phyloP scores from a whole-genome alignment of 2,113 vertebrate species.

The Notiomystis cincta region DNA sequence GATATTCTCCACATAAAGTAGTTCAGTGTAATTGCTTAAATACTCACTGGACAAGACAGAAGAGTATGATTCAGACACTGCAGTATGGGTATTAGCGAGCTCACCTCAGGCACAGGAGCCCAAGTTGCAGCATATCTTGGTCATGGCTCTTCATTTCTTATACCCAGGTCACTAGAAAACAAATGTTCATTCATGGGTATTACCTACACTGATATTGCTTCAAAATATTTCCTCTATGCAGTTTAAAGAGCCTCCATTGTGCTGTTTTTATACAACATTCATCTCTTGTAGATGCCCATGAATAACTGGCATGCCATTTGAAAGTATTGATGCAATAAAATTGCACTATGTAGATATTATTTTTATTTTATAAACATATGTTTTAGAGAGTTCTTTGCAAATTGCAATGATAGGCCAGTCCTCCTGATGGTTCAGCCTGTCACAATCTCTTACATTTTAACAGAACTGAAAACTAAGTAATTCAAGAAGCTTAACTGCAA shows the following conservation, averaged over 20 bases:
- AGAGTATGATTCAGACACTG: not conserved
- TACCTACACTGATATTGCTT: not conserved
- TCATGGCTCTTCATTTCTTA: not conserved
- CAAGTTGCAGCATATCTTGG: not conserved
- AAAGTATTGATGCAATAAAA: not conserved
- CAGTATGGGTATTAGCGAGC: not conserved
- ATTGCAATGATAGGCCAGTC: not conserved
- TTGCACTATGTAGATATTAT: not conserved
- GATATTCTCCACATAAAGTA: not conserved
- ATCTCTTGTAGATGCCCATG: not conserved
- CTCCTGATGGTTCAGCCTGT: not conserved
- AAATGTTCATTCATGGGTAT: not conserved
- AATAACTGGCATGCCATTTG: not conserved
- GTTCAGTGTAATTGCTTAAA: not conserved
- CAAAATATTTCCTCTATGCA: not conserved
- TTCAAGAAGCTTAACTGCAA: not conserved
- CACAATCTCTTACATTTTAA: slow-evolving; percentile 9
- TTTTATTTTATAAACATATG: slow-evolving; percentile 1
- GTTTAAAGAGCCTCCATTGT: not conserved
- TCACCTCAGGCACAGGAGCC: not conserved
- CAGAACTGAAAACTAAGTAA: not conserved
- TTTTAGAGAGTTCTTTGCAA: not conserved
- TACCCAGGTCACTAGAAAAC: not conserved
- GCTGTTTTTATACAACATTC: not conserved
- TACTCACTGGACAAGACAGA: not conserved